Conservation (phyloP, 2,113 vertebrate genomes). For the Nerophis lumbriciformis region DNA sequence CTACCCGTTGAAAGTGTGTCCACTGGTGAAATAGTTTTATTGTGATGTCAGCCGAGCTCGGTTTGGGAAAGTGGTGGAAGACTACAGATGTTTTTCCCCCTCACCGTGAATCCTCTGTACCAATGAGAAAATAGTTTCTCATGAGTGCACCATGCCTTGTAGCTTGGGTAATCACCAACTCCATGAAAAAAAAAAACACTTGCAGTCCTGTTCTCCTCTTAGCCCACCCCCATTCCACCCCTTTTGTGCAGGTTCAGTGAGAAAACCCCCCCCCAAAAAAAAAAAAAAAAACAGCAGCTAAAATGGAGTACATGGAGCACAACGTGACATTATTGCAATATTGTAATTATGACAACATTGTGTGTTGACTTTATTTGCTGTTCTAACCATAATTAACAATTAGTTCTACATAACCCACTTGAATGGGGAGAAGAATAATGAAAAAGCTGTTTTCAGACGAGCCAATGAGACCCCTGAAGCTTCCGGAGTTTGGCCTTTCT, state of each 20-base stretch:
- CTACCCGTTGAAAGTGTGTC: background rate
- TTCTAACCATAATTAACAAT: constrained; percentile 22
- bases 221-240: background rate
- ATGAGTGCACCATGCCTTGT: constrained; percentile 45
- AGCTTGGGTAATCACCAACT: constrained; percentile 46
- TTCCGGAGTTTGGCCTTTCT: constrained; percentile 48
- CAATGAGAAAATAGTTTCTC: constrained; percentile 44
- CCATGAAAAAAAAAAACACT: constrained; percentile 47
- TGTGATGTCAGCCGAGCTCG: constrained; percentile 7
- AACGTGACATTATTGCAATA: background rate
- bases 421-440: constrained; percentile 36
- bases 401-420: constrained; percentile 12
- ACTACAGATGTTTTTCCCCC: constrained; percentile 37
- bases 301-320: too few species aligned
- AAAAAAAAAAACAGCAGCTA: background rate
- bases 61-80: constrained; percentile 12
- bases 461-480: constrained; percentile 37
- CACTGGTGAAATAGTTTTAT: background rate
- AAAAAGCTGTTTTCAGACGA: constrained; percentile 36
- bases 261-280: background rate
- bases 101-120: constrained; percentile 28
- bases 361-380: constrained; percentile 1
- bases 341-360: constrained; percentile 1
- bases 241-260: constrained; percentile 9
- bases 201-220: constrained; percentile 19